Evolutionary conservation across 2,888 invertebrate genomes (phyloP), one percentile per base, ranked within the genome.

Genomic region (Epinotia bilunana): DNA sequence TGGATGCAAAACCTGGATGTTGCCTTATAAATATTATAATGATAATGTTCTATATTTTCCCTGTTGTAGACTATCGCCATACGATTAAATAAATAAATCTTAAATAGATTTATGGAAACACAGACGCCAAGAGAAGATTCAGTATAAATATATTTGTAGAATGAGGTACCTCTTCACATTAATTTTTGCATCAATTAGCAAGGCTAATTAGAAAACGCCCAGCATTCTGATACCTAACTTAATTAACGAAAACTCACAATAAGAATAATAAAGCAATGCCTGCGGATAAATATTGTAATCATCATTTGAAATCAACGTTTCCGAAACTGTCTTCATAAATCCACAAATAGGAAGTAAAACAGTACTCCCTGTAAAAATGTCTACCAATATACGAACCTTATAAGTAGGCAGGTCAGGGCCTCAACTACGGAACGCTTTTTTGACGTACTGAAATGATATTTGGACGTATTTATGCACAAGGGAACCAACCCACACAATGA

Each of bases 231-330:
- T 43, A n/a, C n/a, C n/a, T n/a, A 63, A 65, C 16, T n/a, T 65
- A 65, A 65, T 65, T 53, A 65, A 65, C 11, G 20, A 33, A 28
- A 33, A 28, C 0, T 28, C 28, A 28, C 65, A 53, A 53, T 65
- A 65, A 53, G 53, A 65, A 65, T 65, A 65, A 46, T 53, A 23
- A 53, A 65, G 64, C 49, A 55, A 43, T 13, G 67, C 6, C 5
- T n/a, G 53, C 5, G 39, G 18, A 68, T 68, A 39, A 57, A 68
- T 43, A 68, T 43, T 43, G 57, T 68, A 69, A 69, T n/a, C 58
- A 28, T n/a, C 46, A 69, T 69, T 69, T 58, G 3, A 58, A 58
- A 68, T 68, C 58, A 46, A 46, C 58, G 43, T 58, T 58, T 60
- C 33, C 58, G 23, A 23, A 58, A 43, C 23, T 23, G 46, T 28